Percentiles rank a stretch among this genome's conserved stretches.
Evolutionary conservation across 2,797 vertebrate species (phyloP).

Genomic region (Megaceryle alcyon): DNA sequence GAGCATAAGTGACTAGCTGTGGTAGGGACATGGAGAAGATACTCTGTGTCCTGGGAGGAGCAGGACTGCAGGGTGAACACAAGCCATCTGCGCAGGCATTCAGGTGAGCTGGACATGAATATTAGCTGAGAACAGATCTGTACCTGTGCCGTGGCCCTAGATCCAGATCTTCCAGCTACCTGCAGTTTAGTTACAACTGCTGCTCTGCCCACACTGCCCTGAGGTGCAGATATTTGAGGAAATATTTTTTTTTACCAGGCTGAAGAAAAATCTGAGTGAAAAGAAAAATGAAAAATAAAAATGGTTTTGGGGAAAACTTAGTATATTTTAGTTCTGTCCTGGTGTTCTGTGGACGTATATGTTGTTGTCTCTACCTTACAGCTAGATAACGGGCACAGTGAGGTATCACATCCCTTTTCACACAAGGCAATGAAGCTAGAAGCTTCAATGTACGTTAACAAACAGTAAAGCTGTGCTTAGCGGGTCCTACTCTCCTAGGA

Average conservation of each 20-base stretch:
- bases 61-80: neutral
- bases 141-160: neutral
- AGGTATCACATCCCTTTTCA: neutral
- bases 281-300: neutral
- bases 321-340: neutral
- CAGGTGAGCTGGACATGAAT: neutral
- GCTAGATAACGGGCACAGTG: neutral
- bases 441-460: neutral
- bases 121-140: neutral
- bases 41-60: neutral
- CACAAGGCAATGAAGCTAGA: neutral
- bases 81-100: neutral
- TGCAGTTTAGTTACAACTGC: neutral
- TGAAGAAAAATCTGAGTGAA: neutral
- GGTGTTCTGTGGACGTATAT: neutral
- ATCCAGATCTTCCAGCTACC: neutral
- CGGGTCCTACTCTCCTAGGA: neutral
- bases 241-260: neutral
- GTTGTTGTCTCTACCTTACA: fast-evolving
- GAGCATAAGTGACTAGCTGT: too few relatives aligned
- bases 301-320: neutral
- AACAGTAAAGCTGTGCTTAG: neutral
- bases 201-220: neutral
- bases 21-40: neutral
- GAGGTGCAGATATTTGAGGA: neutral